Conservation (phyloP, 2,888 invertebrate genomes). For the Heliconius hortense region DNA sequence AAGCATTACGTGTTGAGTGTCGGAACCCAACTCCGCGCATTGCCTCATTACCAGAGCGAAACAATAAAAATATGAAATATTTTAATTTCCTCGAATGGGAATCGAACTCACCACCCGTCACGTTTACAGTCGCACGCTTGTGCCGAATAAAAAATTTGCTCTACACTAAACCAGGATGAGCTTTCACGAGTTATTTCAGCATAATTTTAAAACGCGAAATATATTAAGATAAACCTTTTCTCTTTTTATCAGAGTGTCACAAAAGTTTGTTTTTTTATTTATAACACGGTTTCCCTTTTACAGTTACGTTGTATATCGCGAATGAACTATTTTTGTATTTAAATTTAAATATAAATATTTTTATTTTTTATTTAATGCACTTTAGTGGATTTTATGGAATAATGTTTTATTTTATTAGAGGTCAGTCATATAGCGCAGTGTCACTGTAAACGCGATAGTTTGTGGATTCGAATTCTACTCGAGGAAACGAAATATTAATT, state of each 20-base stretch:
- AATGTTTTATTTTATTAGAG: neutral
- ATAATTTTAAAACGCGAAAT: constrained; percentile 22
- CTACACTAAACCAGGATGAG: neutral
- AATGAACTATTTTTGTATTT: constrained; percentile 18
- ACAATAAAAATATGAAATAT: neutral
- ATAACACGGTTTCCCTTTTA: constrained; percentile 24
- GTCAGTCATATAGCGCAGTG: too few species aligned
- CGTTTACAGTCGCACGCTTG: too few species aligned
- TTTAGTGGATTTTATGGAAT: neutral
- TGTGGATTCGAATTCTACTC: too few species aligned
- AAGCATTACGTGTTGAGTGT: neutral
- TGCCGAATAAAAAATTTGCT: neutral
- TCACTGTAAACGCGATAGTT: too few species aligned
- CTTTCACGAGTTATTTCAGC: constrained; percentile 1
- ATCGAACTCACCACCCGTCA: neutral
- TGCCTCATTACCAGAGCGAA: neutral
- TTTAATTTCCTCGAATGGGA: neutral
- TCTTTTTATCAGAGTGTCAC: constrained; percentile 14
- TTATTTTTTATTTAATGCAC: neutral
- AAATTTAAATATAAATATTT: neutral
- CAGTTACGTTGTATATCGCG: neutral
- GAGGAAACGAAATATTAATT: too few species aligned
- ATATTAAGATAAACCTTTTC: constrained; percentile 19
- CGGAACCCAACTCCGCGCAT: neutral
- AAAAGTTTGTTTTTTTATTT: constrained; percentile 20